Percentiles rank a stretch among this genome's conserved stretches.
Conservation (phyloP, 2,797 vertebrate species). For the Aphelocoma californica region DNA sequence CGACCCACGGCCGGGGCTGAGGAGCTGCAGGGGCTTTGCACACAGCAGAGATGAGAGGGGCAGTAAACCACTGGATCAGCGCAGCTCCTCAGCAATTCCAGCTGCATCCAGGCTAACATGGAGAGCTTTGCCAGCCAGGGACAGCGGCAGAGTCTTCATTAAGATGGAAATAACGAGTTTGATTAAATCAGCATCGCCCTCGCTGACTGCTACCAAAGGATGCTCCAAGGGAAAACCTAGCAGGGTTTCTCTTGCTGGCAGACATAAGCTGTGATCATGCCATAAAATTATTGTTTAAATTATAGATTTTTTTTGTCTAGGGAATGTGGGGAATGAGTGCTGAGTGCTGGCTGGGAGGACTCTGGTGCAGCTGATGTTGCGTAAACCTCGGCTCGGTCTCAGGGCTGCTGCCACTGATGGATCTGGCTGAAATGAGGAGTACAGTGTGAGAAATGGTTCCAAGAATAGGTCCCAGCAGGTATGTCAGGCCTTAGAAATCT, state of each 20-base stretch:
- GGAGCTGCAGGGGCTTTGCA: neutral
- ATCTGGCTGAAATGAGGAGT: neutral
- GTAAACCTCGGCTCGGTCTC: neutral
- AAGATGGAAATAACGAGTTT: accelerated
- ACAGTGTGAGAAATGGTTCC: neutral
- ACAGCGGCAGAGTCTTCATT: neutral
- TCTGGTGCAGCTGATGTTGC: neutral
- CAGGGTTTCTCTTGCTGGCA: neutral
- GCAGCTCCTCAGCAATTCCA: neutral
- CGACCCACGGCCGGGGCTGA: accelerated
- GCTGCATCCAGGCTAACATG: neutral
- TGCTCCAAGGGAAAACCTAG: neutral
- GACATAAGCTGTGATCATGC: neutral
- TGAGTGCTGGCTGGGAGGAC: neutral
- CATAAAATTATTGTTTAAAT: neutral
- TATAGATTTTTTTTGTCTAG: neutral
- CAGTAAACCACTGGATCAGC: accelerated
- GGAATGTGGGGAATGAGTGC: neutral
- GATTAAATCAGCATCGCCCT: neutral
- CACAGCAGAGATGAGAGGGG: accelerated
- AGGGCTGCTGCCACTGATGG: neutral
- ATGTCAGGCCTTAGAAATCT: neutral
- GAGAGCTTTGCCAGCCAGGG: neutral
- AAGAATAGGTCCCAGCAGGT: neutral
- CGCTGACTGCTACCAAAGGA: neutral